Conservation (phyloP, 2,888 invertebrate species). For the Catocala nupta region DNA sequence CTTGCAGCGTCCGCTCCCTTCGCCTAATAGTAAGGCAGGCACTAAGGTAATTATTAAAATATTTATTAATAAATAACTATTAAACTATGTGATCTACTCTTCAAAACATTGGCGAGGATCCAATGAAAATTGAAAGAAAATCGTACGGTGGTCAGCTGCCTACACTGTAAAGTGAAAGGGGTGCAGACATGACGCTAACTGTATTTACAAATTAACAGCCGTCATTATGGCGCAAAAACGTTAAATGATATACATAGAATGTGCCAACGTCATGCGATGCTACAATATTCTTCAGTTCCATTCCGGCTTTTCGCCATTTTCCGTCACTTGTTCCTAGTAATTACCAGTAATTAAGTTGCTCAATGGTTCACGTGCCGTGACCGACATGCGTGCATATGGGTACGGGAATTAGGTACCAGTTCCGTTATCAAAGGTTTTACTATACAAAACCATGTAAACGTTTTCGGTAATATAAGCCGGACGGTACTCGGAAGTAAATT, state of each 20-base stretch:
- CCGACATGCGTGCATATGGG: conserved; percentile 56
- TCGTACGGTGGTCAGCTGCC: no score
- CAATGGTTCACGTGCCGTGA: conserved; percentile 50
- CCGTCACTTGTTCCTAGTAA: conserved; percentile 70
- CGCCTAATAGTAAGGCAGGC: no score
- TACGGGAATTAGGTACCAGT: conserved; percentile 55
- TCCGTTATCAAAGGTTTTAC: conserved; percentile 59
- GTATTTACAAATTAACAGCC: background rate
- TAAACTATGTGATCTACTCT: no score
- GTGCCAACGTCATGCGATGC: conserved; percentile 22
- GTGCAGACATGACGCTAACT: background rate
- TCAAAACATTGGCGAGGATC: no score
- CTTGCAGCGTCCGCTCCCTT: no score
- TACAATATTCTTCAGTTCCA: conserved; percentile 8
- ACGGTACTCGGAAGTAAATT: no score
- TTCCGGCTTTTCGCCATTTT: conserved; percentile 66
- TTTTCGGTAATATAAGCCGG: background rate
- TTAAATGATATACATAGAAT: conserved; percentile 5
- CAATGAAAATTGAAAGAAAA: no score
- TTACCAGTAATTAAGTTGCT: conserved; percentile 63
- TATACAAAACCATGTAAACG: conserved; percentile 14
- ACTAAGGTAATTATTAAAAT: no score
- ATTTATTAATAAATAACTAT: no score
- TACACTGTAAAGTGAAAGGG: no score
- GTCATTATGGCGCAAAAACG: background rate